Evolutionary conservation across 2,888 invertebrate species (phyloP).

Genomic region (Ryuthela nishihirai): DNA sequence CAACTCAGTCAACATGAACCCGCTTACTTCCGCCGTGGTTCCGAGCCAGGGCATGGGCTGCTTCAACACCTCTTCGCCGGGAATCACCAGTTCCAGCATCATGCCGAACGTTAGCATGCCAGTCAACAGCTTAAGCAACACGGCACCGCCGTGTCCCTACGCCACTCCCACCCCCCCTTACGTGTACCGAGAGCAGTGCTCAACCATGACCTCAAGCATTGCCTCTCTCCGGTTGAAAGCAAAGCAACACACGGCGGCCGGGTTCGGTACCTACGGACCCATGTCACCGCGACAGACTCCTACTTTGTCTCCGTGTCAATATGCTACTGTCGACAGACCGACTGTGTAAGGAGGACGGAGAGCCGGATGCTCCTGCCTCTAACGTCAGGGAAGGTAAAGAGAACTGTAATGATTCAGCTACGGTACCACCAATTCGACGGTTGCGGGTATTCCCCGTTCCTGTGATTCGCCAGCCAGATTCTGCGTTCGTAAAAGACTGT

Average conservation of each 20-base stretch:
- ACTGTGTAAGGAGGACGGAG: slow-evolving; percentile 27
- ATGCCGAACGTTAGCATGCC: slow-evolving; percentile 50
- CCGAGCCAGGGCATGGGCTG: slow-evolving; percentile 48
- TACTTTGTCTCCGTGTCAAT: slow-evolving; percentile 39
- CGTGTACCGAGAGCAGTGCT: slow-evolving; percentile 62
- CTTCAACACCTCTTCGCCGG: slow-evolving; percentile 66
- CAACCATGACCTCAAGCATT: slow-evolving; percentile 79
- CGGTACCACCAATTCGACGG: no score
- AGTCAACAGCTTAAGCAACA: slow-evolving; percentile 41
- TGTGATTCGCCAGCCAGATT: no score
- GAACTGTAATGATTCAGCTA: no score
- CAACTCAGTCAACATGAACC: slow-evolving; percentile 66
- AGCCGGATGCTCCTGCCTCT: no score
- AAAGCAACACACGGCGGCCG: slow-evolving; percentile 74
- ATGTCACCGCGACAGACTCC: slow-evolving; percentile 40
- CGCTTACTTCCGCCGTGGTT: slow-evolving; percentile 62
- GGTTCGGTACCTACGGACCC: slow-evolving; percentile 38
- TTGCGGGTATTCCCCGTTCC: no score
- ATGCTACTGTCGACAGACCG: slow-evolving; percentile 39
- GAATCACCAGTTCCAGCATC: slow-evolving; percentile 54
- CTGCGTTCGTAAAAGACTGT: no score
- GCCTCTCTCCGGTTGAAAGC: slow-evolving; percentile 87
- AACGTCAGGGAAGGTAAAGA: no score
- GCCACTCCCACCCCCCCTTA: slow-evolving; percentile 86
- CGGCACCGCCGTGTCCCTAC: slow-evolving; percentile 67